Percentiles rank a stretch among this genome's conserved stretches.
These are phyloP conservation scores for Caenorhabditis tropicalis DNA, from an alignment of 1,140 invertebrate genomes.

Conservation along the genomic window DNA sequence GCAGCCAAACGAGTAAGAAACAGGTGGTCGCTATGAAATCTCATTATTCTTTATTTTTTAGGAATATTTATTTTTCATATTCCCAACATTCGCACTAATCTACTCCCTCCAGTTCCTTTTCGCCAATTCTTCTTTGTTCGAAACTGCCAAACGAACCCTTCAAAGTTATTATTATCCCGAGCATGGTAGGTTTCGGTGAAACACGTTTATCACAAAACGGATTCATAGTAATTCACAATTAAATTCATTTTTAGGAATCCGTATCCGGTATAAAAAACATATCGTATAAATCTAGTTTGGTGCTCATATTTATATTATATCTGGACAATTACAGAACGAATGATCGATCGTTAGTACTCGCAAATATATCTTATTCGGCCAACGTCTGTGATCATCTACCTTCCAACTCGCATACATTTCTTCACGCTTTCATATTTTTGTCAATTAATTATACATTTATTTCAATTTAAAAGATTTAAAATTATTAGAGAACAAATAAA, in stretches of 20 bases:
- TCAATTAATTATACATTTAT: too few relatives aligned
- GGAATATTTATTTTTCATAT: conserved; percentile 5
- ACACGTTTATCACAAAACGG: not conserved
- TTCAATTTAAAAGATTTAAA: too few relatives aligned
- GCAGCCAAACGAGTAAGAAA: not conserved
- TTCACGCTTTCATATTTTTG: not conserved
- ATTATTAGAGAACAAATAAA: too few relatives aligned
- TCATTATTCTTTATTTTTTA: not conserved
- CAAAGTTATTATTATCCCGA: not conserved
- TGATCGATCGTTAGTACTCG: not conserved
- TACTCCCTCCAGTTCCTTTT: not conserved
- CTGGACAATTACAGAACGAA: not conserved
- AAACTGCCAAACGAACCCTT: not conserved
- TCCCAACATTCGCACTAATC: not conserved
- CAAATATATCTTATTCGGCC: too few relatives aligned
- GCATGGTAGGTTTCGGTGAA: not conserved
- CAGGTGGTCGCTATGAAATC: not conserved
- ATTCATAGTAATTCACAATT: not conserved
- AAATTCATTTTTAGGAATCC: not conserved
- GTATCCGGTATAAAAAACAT: not conserved
- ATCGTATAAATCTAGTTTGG: not conserved
- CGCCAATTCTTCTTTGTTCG: not conserved
- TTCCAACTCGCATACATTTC: too few relatives aligned
- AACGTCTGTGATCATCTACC: too few relatives aligned
- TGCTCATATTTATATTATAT: not conserved